Percentiles rank a stretch among this genome's conserved stretches.
These are phyloP conservation scores for Altica lythri DNA, from an alignment of 2,888 invertebrate species.

Conservation along the genomic window DNA sequence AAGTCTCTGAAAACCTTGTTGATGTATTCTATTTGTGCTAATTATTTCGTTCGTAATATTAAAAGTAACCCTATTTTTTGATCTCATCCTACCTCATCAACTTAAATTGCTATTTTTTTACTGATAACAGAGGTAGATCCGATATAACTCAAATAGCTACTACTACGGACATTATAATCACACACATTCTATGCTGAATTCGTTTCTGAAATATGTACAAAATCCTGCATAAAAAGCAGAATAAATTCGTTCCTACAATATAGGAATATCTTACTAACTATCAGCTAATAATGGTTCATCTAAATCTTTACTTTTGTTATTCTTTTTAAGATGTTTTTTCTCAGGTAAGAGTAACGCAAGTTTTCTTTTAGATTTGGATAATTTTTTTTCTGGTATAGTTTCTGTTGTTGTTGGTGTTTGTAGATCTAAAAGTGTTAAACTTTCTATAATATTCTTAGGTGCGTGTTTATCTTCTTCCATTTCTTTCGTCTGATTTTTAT, in stretches of 20 bases:
- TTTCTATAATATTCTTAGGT: slow-evolving; percentile 80
- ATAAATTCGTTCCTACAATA: background rate
- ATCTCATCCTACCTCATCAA: slow-evolving; percentile 14
- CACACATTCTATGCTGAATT: slow-evolving; percentile 10
- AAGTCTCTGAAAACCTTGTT: too few relatives aligned
- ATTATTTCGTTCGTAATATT: background rate
- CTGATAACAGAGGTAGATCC: slow-evolving; percentile 17
- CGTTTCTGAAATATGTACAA: slow-evolving; percentile 22
- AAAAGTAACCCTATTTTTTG: background rate
- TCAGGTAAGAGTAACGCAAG: slow-evolving; percentile 62
- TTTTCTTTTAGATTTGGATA: slow-evolving; percentile 70
- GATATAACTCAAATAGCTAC: background rate
- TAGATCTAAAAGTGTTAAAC: slow-evolving; percentile 73
- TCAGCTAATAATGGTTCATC: slow-evolving; percentile 70
- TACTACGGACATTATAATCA: slow-evolving; percentile 14
- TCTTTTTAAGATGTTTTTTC: slow-evolving; percentile 60
- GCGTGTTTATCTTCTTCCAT: slow-evolving; percentile 49
- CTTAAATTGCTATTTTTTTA: slow-evolving; percentile 1
- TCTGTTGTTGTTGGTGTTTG: slow-evolving; percentile 49
- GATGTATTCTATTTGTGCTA: too few relatives aligned
- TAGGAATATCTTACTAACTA: slow-evolving; percentile 57
- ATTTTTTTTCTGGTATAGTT: slow-evolving; percentile 52
- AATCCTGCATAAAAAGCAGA: slow-evolving; percentile 7
- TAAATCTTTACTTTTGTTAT: slow-evolving; percentile 53
- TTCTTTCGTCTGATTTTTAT: slow-evolving; percentile 70